A percentile compares a stretch with the other conserved stretches of the same genome.
Conservation (phyloP, 2,113 vertebrate species). For the Labrus mixtus region DNA sequence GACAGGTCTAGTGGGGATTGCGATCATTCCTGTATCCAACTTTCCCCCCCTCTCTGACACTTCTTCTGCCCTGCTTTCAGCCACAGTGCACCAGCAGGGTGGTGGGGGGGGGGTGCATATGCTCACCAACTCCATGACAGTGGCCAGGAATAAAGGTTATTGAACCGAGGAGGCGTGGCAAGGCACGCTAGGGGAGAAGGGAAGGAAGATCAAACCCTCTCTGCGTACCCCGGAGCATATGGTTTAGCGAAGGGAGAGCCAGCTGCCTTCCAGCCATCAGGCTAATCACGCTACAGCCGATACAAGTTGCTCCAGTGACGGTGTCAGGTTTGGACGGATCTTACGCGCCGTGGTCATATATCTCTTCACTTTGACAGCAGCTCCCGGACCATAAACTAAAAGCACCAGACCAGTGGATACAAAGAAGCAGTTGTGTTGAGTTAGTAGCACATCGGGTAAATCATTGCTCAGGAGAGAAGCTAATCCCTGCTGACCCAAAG, state of each 20-base stretch:
- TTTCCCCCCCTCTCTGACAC: constrained; percentile 39
- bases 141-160: constrained; percentile 47
- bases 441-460: constrained; percentile 24
- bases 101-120: constrained; percentile 15
- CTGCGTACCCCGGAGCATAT: constrained; percentile 54
- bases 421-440: constrained; percentile 54
- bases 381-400: constrained; percentile 18
- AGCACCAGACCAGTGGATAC: constrained; percentile 51
- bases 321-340: constrained; percentile 42
- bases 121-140: constrained; percentile 12
- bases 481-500: constrained; percentile 8
- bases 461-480: constrained; percentile 39
- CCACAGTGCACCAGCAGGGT: constrained; percentile 16
- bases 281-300: constrained; percentile 66
- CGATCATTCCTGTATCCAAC: constrained; percentile 39
- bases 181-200: constrained; percentile 18
- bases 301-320: constrained; percentile 46
- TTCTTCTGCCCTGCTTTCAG: constrained; percentile 54
- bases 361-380: constrained; percentile 26
- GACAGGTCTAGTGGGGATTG: constrained; percentile 43
- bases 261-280: constrained; percentile 69
- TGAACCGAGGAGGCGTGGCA: constrained; percentile 55
- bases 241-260: constrained; percentile 52
- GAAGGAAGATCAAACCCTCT: constrained; percentile 33
- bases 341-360: neutral